Evolutionary conservation across 2,113 vertebrate genomes (phyloP).

Genomic region (Cyprinodon brontotheroides): DNA sequence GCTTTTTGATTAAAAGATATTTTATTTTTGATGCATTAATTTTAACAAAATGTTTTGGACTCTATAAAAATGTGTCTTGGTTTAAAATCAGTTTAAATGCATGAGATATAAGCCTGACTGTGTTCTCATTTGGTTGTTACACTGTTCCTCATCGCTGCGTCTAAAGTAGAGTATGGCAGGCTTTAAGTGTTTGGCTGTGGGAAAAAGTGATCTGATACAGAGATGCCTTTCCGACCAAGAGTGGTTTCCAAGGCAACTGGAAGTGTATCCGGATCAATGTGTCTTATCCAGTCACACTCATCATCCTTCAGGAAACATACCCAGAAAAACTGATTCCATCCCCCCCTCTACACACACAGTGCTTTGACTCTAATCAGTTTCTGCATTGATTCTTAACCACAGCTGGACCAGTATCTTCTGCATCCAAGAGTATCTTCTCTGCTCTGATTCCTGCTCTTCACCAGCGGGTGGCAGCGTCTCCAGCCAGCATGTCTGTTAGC

Average conservation of each 20-base stretch:
- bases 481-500: constrained; percentile 15
- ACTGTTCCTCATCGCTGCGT: neutral
- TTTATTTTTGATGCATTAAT: too few relatives aligned
- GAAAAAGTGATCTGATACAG: constrained; percentile 54
- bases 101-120: neutral
- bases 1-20: too few relatives aligned
- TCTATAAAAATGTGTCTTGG: neutral
- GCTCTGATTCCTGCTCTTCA: constrained; percentile 35
- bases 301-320: neutral
- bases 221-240: constrained; percentile 3
- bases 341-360: too few relatives aligned
- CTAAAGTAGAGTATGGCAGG: constrained; percentile 28
- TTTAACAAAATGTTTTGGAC: neutral
- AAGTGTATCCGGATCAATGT: constrained; percentile 48
- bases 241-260: constrained; percentile 50
- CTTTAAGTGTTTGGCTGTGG: constrained; percentile 38
- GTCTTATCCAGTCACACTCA: neutral
- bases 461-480: constrained; percentile 67
- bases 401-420: neutral
- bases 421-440: neutral
- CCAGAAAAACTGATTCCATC: neutral
- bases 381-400: neutral
- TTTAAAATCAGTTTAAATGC: neutral
- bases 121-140: neutral
- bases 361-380: neutral